phyloP scores from a whole-genome alignment of 2,113 vertebrate genomes.

The Stigmatopora nigra region DNA sequence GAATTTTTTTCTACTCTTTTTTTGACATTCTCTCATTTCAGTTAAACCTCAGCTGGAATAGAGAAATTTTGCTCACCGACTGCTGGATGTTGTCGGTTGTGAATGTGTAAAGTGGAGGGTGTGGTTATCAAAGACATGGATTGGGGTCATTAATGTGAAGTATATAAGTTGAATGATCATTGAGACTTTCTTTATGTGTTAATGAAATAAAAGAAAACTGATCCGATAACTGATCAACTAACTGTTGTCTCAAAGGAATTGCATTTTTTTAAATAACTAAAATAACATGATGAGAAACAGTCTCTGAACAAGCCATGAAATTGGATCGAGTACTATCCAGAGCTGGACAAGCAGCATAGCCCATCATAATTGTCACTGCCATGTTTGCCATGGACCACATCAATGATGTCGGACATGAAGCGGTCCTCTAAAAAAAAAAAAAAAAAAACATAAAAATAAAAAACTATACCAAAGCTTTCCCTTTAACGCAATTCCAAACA shows the following conservation, averaged over 20 bases:
- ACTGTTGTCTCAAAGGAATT: conserved; percentile 33
- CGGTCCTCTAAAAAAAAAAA: conserved; percentile 42
- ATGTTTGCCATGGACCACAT: conserved; percentile 57
- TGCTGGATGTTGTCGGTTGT: conserved; percentile 39
- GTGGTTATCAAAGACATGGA: conserved; percentile 47
- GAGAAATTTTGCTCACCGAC: conserved; percentile 47
- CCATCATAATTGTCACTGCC: conserved; percentile 46
- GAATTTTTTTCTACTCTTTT: conserved; percentile 36
- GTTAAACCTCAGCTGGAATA: conserved; percentile 42
- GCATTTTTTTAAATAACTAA: conserved; percentile 57
- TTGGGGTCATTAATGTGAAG: conserved; percentile 15
- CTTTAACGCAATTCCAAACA: conserved; percentile 47
- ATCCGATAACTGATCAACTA: conserved; percentile 8
- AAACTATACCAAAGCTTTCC: conserved; percentile 32
- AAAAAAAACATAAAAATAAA: conserved; percentile 41
- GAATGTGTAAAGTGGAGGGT: conserved; percentile 44
- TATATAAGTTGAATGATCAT: conserved; percentile 48
- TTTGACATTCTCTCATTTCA: conserved; percentile 57
- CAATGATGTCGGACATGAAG: conserved; percentile 18
- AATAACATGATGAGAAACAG: conserved; percentile 47
- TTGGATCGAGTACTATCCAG: conserved; percentile 46
- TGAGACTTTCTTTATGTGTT: not conserved
- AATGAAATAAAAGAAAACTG: not conserved
- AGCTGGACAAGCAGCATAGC: conserved; percentile 25
- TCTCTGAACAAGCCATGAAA: conserved; percentile 25